Evolutionary conservation across 2,797 vertebrate species (phyloP), one percentile per base, ranked within the genome.

Genomic region (Lepilemur septentrionalis): DNA sequence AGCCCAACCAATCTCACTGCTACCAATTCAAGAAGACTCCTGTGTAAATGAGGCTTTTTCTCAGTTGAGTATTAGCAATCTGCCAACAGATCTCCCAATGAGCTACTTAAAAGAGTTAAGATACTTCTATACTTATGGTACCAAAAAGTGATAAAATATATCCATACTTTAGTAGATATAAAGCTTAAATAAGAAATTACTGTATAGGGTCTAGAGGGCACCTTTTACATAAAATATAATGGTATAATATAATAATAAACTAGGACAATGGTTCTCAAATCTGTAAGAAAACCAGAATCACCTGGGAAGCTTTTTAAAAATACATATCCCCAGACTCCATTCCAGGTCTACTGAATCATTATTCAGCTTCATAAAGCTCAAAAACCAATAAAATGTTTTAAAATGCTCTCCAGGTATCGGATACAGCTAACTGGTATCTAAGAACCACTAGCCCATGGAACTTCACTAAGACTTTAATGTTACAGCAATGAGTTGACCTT

Each of bases 241-340:
- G n/a, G 55, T 67, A 81, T n/a, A 91, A 65, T 79, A 86, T 32
- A 91, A 65, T 82, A 86, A 84, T 72, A 93, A 92, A 96, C 41
- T 55, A 86, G 25, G 13, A 78, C 28, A 90, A 52, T 82, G 55
- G 72, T 94, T 92, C 65, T 76, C 50, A 95, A 96, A 85, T 41
- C 38, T 88, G 7, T n/a, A 86, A 91, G 57, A 73, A 96, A 95
- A 67, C 5, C 0, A 85, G 57, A 84, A 90, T 92, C 59, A 89
- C 93, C 15, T 96, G 41, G 83, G 11, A 12, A 87, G 41, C 18
- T 89, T 84, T 75, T 75, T 73, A 92, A 76, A 90, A 73, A 91
- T 46, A 91, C 12, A 59, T 63, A 67, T 72, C 86, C 69, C 23
- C 25, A 96, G n/a, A 80, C 2, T 17, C 46, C 30, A 78, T 82